Evolutionary conservation across 2,797 vertebrate species (phyloP).

Genomic region (Danio albolineatus): DNA sequence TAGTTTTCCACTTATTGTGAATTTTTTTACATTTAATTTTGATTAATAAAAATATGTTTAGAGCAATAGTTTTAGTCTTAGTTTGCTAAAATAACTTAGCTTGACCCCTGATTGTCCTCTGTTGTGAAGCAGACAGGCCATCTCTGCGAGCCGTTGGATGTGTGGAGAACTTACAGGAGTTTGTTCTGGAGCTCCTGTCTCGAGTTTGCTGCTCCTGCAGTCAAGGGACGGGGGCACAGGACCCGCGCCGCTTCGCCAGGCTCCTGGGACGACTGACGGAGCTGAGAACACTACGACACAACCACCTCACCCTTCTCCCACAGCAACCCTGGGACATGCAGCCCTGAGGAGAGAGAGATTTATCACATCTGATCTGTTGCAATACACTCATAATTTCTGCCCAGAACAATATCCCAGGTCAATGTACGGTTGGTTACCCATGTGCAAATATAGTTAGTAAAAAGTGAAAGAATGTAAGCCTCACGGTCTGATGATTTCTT

Average conservation of each 20-base stretch:
- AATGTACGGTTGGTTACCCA: slow-evolving; percentile 37
- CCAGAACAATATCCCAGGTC: slow-evolving; percentile 35
- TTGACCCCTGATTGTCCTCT: background rate
- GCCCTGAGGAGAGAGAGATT: slow-evolving; percentile 41
- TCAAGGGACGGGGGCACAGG: slow-evolving; percentile 69
- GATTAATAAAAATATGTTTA: too few species aligned
- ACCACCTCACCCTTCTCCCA: slow-evolving; percentile 83
- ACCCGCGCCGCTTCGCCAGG: slow-evolving; percentile 89
- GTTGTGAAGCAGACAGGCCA: slow-evolving; percentile 69
- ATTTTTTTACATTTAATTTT: too few species aligned
- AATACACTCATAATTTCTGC: slow-evolving; percentile 41
- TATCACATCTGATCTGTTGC: slow-evolving; percentile 24
- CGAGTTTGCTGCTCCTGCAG: slow-evolving; percentile 84
- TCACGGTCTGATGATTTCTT: background rate
- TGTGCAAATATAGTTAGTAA: slow-evolving; percentile 33
- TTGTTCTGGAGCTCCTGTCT: slow-evolving; percentile 90
- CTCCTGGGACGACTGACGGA: slow-evolving; percentile 93
- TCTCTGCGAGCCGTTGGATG: slow-evolving; percentile 71
- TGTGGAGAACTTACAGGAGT: slow-evolving; percentile 94
- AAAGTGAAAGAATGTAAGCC: background rate
- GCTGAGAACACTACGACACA: slow-evolving; percentile 91
- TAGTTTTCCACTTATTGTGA: too few species aligned
- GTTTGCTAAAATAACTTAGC: too few species aligned
- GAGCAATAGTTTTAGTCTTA: too few species aligned
- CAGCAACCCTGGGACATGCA: slow-evolving; percentile 68